Base-by-base conservation (phyloP, 2,888 invertebrate species). In the Agapostemon virescens region DNA sequence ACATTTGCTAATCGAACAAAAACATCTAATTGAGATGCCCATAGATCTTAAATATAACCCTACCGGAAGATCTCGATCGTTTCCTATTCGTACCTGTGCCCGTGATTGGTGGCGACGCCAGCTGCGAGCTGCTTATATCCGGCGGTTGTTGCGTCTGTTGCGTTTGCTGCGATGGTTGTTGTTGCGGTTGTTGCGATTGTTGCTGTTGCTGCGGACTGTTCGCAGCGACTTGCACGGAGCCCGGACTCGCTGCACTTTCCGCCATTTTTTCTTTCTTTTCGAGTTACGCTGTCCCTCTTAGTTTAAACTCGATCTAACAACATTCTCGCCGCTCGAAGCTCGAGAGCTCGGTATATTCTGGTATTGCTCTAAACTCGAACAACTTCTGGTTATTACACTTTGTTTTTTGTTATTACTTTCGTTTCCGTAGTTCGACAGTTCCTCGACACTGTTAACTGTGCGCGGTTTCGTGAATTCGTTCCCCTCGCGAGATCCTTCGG, bases 71-170 rank as follows among this genome's bases (percentile, higher is more conserved):
- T 83, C 82, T 73, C 67, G 82, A 83, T 64, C 83, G 83, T 83
- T 84, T 78, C 77, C 83, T 84, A 83, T 63, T 67, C 86, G 84
- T 92, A 93, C 92, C 92, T 92, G 92, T 93, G 90, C 92, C 92
- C 61, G 92, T 92, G 87, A 92, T 92, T 52, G 92, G 92, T 63
- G 92, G 92, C 42, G 92, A 91, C 9, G 92, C 89, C 69, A 92
- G 87, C 84, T 92, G 92, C 3, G 92, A 92, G 82, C 92, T 93
- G 89, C 90, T 93, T 74, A 93, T 93, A 83, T 93, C 92, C 85
- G 92, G 90, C 49, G 92, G 92, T 78, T 91, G 92, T 83, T 87
- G 90, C 15, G 84, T 86, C 71, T 88, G 88, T 74, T 87, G 89
- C 64, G 82, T 85, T 72, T 87, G 58, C 20, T 61, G 61, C 7